A percentile compares a stretch with the other conserved stretches of the same genome.
These are phyloP conservation scores for Cataglyphis livida DNA, from an alignment of 2,888 invertebrate species.

Conservation along the genomic window DNA sequence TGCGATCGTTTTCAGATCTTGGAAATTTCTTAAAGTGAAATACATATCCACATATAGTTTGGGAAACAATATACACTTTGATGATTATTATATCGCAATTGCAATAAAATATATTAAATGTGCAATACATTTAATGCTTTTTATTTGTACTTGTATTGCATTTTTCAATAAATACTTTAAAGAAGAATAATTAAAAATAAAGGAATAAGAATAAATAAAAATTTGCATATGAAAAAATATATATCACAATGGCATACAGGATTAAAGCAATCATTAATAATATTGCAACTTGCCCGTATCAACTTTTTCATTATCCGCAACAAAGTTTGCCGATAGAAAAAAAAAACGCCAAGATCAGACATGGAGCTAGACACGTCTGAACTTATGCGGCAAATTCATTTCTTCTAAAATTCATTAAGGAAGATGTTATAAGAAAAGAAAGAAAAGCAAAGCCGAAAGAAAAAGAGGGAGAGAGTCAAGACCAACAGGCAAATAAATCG, in stretches of 20 bases:
- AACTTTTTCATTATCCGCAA: not conserved
- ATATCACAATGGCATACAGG: not conserved
- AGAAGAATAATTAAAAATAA: too few relatives aligned
- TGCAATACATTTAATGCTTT: too few relatives aligned
- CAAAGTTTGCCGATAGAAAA: not conserved
- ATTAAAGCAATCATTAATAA: not conserved
- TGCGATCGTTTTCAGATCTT: not conserved
- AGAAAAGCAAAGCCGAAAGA: not conserved
- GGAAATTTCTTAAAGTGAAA: not conserved
- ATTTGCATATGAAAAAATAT: too few relatives aligned
- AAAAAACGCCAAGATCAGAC: not conserved
- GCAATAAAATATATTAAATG: not conserved
- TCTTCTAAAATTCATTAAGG: constrained; percentile 27
- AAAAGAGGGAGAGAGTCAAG: constrained; percentile 13
- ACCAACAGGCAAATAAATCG: constrained; percentile 18
- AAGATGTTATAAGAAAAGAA: constrained; percentile 14
- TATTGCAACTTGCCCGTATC: not conserved
- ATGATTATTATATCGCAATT: not conserved
- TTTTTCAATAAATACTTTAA: too few relatives aligned
- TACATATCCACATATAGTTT: not conserved
- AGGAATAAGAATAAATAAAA: too few relatives aligned
- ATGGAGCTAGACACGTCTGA: not conserved
- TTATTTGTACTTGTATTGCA: too few relatives aligned
- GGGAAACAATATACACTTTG: not conserved
- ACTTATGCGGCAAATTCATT: constrained; percentile 10